phyloP scores from a whole-genome alignment of 2,113 vertebrate genomes.

The Notechis scutatus region DNA sequence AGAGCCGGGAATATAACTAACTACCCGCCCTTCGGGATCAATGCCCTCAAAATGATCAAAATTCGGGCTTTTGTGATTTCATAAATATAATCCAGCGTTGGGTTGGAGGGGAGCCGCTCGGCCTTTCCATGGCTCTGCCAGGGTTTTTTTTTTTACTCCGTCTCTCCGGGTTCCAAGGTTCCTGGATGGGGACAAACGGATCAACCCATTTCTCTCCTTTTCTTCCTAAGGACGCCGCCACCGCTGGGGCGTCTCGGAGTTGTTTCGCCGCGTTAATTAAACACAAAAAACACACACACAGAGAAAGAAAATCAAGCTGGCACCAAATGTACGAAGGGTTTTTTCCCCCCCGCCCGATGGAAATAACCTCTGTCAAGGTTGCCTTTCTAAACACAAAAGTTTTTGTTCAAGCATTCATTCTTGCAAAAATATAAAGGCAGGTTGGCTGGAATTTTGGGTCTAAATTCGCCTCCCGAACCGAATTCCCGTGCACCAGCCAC shows the following conservation, averaged over 20 bases:
- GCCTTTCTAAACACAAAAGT: background rate
- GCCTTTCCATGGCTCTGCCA: constrained; percentile 1
- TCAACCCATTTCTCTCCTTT: constrained; percentile 20
- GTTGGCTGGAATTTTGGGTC: background rate
- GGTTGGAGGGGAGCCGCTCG: background rate
- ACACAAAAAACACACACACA: background rate
- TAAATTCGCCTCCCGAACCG: background rate
- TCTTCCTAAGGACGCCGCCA: constrained; percentile 13
- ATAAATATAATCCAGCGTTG: background rate
- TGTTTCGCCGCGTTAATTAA: constrained; percentile 40
- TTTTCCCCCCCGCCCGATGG: background rate
- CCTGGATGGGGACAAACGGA: constrained; percentile 29
- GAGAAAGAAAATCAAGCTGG: constrained; percentile 39
- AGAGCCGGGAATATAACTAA: no score
- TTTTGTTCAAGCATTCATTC: constrained; percentile 3
- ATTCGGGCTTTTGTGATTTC: background rate
- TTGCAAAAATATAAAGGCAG: background rate
- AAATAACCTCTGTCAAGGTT: background rate
- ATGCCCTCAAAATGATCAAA: no score
- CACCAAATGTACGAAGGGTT: constrained; percentile 33
- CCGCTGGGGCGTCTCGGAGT: constrained; percentile 29
- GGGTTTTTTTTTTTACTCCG: constrained; percentile 21
- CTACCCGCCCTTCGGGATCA: background rate
- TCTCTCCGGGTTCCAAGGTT: constrained; percentile 3
- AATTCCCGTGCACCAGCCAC: background rate